Evolutionary conservation across 2,113 vertebrate genomes (phyloP).

Genomic region (Pica pica): DNA sequence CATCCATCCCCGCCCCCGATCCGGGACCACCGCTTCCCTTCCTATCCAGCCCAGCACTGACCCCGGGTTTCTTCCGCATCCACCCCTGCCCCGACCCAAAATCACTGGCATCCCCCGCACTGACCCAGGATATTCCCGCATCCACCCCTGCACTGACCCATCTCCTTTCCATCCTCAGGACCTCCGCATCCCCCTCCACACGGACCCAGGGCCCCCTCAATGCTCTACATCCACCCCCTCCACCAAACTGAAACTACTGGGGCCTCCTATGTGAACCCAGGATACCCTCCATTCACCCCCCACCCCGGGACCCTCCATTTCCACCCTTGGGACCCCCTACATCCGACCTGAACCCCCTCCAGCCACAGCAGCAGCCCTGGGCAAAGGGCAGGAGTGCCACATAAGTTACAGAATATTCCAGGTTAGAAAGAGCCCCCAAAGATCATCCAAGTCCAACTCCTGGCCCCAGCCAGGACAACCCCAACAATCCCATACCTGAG

Average conservation of each 20-base stretch:
- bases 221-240: background rate
- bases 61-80: accelerated
- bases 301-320: too few relatives aligned
- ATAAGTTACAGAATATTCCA: background rate
- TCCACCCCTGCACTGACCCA: background rate
- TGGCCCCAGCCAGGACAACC: too few relatives aligned
- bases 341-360: background rate
- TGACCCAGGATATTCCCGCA: background rate
- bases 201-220: background rate
- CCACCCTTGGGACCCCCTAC: background rate
- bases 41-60: too few relatives aligned
- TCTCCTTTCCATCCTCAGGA: accelerated
- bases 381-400: background rate
- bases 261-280: too few relatives aligned
- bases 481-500: background rate
- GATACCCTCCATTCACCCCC: background rate
- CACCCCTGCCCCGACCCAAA: accelerated
- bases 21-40: accelerated
- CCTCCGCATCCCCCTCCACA: background rate
- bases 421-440: background rate
- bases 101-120: accelerated
- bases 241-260: background rate
- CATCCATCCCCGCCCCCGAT: background rate
- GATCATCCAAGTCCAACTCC: background rate
- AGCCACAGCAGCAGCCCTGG: background rate